Percentiles rank a stretch among this genome's conserved stretches.
These are phyloP conservation scores for Electrona antarctica DNA, from an alignment of 2,113 vertebrate species.

Conservation along the genomic window DNA sequence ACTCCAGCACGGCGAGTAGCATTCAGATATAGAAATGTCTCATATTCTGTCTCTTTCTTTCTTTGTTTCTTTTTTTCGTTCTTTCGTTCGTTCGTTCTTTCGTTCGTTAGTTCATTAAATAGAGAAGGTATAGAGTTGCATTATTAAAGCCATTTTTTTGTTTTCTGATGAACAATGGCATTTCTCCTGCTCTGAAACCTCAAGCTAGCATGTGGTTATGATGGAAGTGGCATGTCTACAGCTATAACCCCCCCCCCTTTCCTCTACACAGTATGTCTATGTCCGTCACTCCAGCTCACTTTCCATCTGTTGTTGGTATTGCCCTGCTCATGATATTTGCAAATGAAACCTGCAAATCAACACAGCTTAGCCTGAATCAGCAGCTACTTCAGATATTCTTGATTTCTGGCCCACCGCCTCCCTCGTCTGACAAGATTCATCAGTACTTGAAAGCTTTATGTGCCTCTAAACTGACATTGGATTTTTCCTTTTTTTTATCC, in stretches of 20 bases:
- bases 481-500: background rate
- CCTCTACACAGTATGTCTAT: background rate
- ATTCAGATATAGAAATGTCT: no score
- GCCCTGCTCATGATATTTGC: constrained; percentile 68
- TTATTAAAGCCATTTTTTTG: background rate
- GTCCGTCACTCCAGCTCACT: constrained; percentile 21
- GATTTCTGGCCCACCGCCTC: constrained; percentile 44
- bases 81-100: no score
- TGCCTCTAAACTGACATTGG: background rate
- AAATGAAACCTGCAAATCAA: constrained; percentile 73
- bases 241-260: constrained; percentile 10
- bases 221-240: constrained; percentile 43
- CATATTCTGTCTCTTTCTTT: no score
- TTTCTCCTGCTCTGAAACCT: background rate
- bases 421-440: constrained; percentile 15
- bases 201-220: constrained; percentile 7
- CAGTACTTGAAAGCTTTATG: constrained; percentile 13
- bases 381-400: constrained; percentile 62
- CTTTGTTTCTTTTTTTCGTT: no score
- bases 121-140: no score
- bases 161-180: constrained; percentile 20
- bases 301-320: constrained; percentile 45
- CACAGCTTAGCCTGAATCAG: constrained; percentile 64
- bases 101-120: no score
- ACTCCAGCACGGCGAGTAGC: no score